These are phyloP conservation scores for Coendou prehensilis DNA, from an alignment of 2,797 vertebrate species.

Conservation along the genomic window DNA sequence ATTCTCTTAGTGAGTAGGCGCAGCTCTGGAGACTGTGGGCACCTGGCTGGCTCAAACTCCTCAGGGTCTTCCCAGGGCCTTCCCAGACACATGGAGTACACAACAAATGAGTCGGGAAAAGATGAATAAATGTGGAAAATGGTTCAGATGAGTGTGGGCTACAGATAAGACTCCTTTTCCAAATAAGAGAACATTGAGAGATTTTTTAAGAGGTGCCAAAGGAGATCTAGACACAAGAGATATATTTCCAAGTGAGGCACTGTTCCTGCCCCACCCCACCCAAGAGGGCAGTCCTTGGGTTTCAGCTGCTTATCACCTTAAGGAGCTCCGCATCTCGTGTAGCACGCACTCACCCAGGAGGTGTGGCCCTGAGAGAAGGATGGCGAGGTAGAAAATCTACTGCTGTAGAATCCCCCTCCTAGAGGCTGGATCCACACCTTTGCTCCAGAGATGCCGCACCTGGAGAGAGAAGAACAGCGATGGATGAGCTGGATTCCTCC, in stretches of 20 bases:
- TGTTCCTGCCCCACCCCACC: neutral
- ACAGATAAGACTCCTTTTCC: neutral
- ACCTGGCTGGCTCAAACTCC: neutral
- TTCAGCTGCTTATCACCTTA: neutral
- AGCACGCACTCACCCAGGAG: neutral
- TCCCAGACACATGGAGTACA: neutral
- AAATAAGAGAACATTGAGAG: conserved; percentile 1
- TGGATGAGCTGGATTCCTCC: neutral
- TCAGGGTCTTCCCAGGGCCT: neutral
- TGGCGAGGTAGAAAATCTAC: neutral
- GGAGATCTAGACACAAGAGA: neutral
- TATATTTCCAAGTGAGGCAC: neutral
- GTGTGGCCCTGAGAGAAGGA: neutral
- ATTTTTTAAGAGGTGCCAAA: neutral
- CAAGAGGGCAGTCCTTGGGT: neutral
- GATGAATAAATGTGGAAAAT: neutral
- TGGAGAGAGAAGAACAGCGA: neutral
- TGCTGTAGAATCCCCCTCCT: neutral
- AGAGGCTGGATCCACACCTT: neutral
- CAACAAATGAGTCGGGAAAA: neutral
- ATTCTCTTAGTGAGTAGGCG: neutral
- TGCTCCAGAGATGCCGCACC: neutral
- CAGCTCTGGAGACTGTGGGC: neutral
- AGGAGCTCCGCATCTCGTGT: neutral
- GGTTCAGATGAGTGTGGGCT: neutral